These are phyloP conservation scores for Bombus polaris DNA, from an alignment of 1,140 invertebrate genomes.

Conservation along the genomic window DNA sequence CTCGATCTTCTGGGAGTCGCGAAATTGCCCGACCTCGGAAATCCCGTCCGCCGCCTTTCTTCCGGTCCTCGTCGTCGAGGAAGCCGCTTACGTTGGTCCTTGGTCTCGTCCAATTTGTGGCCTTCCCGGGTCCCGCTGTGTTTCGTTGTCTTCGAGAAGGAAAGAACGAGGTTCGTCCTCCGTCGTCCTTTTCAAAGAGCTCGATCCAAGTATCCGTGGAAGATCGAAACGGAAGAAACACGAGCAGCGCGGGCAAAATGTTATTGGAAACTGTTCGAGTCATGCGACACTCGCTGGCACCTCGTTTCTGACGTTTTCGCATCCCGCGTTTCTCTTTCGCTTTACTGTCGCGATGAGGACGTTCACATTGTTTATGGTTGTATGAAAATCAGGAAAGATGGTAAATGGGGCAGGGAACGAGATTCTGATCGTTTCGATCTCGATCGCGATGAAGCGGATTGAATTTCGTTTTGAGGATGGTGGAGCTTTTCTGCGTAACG, in stretches of 20 bases:
- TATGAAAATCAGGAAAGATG: not conserved
- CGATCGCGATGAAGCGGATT: not conserved
- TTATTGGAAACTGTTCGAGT: conserved; percentile 1
- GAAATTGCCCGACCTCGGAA: conserved; percentile 55
- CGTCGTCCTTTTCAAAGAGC: not conserved
- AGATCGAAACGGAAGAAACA: not conserved
- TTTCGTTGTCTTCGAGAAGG: conserved; percentile 10
- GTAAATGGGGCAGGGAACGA: not conserved
- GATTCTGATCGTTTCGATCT: no score
- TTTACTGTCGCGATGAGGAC: not conserved
- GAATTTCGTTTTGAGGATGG: not conserved
- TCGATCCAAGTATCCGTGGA: not conserved
- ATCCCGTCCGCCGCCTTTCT: conserved; percentile 44
- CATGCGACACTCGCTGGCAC: not conserved
- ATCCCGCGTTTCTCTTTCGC: not conserved
- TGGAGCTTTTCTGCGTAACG: not conserved
- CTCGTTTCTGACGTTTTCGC: not conserved
- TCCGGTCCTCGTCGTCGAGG: conserved; percentile 47
- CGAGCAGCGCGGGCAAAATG: not conserved
- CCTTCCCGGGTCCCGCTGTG: conserved; percentile 9
- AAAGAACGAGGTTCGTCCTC: not conserved
- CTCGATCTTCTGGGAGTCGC: conserved; percentile 32
- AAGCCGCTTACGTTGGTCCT: conserved; percentile 58
- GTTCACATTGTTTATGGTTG: not conserved
- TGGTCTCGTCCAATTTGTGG: conserved; percentile 64